phyloP scores from a whole-genome alignment of 2,888 invertebrate genomes.

The Byasa hedistus region DNA sequence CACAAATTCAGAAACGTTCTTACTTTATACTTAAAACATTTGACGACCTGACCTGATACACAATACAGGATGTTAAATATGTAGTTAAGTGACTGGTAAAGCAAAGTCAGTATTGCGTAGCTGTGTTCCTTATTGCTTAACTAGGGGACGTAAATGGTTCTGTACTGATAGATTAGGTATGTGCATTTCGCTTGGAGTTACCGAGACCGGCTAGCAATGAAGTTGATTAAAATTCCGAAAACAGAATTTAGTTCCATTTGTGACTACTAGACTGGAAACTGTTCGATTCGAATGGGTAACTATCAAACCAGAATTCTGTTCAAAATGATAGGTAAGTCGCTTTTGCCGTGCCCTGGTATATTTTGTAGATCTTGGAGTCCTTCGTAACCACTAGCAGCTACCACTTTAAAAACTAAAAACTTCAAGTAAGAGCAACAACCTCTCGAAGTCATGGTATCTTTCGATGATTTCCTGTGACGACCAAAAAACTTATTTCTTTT shows the following conservation, averaged over 20 bases:
- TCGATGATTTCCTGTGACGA: too few relatives aligned
- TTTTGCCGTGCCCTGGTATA: too few relatives aligned
- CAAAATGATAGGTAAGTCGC: too few relatives aligned
- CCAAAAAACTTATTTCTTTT: too few relatives aligned
- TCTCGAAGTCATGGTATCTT: too few relatives aligned
- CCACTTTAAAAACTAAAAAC: too few relatives aligned
- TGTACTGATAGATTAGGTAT: constrained; percentile 35
- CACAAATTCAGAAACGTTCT: neutral
- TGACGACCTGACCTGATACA: neutral
- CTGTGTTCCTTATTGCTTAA: constrained; percentile 53
- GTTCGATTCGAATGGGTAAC: constrained; percentile 7
- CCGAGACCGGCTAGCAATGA: constrained; percentile 25
- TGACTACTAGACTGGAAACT: constrained; percentile 22
- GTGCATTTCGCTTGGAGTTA: constrained; percentile 34
- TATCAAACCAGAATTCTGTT: constrained; percentile 9
- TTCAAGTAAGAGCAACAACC: too few relatives aligned
- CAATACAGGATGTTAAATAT: constrained; percentile 29
- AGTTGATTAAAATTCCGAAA: constrained; percentile 49
- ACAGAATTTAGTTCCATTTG: constrained; percentile 30
- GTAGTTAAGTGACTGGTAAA: constrained; percentile 36
- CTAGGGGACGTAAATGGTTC: constrained; percentile 50
- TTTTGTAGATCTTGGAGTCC: too few relatives aligned
- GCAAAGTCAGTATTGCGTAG: constrained; percentile 34
- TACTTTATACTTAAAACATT: neutral
- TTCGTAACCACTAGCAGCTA: too few relatives aligned